Base-by-base conservation (phyloP, 1,140 invertebrate species). In the Plodia interpunctella region DNA sequence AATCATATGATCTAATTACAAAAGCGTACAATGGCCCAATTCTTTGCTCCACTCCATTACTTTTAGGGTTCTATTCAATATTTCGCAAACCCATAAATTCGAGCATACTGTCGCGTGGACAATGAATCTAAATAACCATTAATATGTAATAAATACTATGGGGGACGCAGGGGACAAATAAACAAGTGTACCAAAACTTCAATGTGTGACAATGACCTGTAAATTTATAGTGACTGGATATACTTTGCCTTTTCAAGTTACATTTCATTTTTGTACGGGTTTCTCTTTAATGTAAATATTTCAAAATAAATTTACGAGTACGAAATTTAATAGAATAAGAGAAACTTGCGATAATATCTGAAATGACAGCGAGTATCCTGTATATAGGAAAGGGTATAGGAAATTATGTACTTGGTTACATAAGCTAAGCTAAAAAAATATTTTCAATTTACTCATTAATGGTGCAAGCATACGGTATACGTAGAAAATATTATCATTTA, bases 71-170 rank as follows among this genome's bases (percentile, higher is more conserved):
- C 74, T 59, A 79, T 85, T 76, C 73, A 83, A 87, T 78, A 77
- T 74, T 83, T 80, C 60, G 76, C 80, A 73, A 74, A 66, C 68
- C 80, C 74, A 85, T 88, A 85, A 88, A 87, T 86, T 86, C 80
- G 68, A 88, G 79, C 86, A 84, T 87, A 88, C 86, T 86, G 86
- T 80, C 69, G 64, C 70, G 73, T 75, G 80, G 69, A 88, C 84
- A 88, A 88, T 88, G 83, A 88, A 82, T 84, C 84, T 78, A 88
- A 88, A 88, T 87, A 88, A 88, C 84, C 83, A 88, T 88, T 88
- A 88, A 88, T 87, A 88, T 85, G 84, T 87, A 86, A 88, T 88
- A 88, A 88, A 88, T 88, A 87, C 84, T 83, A 80, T 76, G 76
- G 86, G 76, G 82, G 74, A 78, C 51, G 66, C 72, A 70, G 80